Percentiles rank a stretch among this genome's conserved stretches.
These are phyloP conservation scores for Aurelia aurita DNA, from an alignment of 30 jellyfish, hydroid and myxozoan genomes.

Conservation along the genomic window DNA sequence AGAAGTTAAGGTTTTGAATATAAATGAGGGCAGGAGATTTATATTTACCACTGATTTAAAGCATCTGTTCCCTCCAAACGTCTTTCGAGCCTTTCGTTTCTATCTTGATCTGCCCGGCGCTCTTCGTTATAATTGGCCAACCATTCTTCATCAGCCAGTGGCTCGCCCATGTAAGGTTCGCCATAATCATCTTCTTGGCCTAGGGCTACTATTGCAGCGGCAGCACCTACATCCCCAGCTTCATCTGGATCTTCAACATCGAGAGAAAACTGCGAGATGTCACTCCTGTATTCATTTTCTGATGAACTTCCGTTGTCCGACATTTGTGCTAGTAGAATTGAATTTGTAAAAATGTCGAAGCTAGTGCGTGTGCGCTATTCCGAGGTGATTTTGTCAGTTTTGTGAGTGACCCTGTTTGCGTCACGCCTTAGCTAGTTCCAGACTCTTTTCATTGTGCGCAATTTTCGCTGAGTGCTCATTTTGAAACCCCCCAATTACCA, in stretches of 20 bases:
- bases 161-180: constrained; percentile 41
- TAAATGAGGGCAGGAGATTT: too few species aligned
- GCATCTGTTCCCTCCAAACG: constrained; percentile 12
- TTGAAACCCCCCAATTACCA: too few species aligned
- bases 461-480: too few species aligned
- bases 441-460: too few species aligned
- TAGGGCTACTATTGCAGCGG: constrained; percentile 28
- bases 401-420: too few species aligned
- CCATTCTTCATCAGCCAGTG: constrained; percentile 26
- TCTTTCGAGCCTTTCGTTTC: constrained; percentile 12
- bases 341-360: too few species aligned
- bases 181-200: constrained; percentile 29
- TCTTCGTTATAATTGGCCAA: constrained; percentile 30
- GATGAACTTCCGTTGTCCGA: constrained; percentile 17
- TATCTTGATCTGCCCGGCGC: constrained; percentile 25
- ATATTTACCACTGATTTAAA: too few species aligned
- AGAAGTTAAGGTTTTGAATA: too few species aligned
- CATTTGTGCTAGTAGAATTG: too few species aligned
- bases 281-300: constrained; percentile 11
- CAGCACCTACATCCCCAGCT: constrained; percentile 28
- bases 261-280: neutral
- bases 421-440: too few species aligned
- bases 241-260: constrained; percentile 32
- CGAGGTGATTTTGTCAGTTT: too few species aligned
- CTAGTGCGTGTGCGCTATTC: too few species aligned